Evolutionary conservation across 2,888 invertebrate species (phyloP).

Genomic region (Liopterus haemorrhoidalis): DNA sequence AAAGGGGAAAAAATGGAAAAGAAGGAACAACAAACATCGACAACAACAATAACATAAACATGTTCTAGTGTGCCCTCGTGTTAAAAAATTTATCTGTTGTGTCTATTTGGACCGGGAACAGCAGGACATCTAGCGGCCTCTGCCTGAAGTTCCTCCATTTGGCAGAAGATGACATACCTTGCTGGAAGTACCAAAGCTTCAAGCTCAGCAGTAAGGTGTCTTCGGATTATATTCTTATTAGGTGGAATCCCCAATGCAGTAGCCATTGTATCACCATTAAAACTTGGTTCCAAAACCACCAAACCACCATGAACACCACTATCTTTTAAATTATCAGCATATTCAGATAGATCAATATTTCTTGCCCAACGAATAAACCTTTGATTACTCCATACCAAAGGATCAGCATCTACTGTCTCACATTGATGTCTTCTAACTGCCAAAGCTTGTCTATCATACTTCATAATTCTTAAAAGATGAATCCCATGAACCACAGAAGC

Average conservation of each 20-base stretch:
- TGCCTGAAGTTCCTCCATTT: slow-evolving; percentile 77
- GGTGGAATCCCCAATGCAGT: slow-evolving; percentile 87
- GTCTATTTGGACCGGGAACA: slow-evolving; percentile 2
- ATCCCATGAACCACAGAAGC: slow-evolving; percentile 91
- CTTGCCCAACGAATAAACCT: slow-evolving; percentile 90
- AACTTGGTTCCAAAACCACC: slow-evolving; percentile 87
- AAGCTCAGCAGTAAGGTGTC: slow-evolving; percentile 86
- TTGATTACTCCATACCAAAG: slow-evolving; percentile 93
- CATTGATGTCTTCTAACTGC: slow-evolving; percentile 82
- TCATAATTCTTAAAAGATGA: slow-evolving; percentile 83
- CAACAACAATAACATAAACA: no score
- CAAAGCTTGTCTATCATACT: slow-evolving; percentile 84
- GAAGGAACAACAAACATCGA: no score
- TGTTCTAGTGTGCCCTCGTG: no score
- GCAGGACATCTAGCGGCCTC: slow-evolving; percentile 57
- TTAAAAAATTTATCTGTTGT: no score
- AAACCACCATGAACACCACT: slow-evolving; percentile 93
- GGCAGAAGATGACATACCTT: slow-evolving; percentile 84
- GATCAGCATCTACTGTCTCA: slow-evolving; percentile 83
- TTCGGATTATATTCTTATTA: slow-evolving; percentile 85
- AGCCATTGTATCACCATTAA: slow-evolving; percentile 92
- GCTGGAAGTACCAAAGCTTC: slow-evolving; percentile 87
- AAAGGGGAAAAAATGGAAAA: no score
- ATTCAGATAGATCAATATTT: slow-evolving; percentile 89
- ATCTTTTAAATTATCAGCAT: slow-evolving; percentile 89